A percentile compares a stretch with the other conserved stretches of the same genome.
phyloP scores from a whole-genome alignment of 2,888 invertebrate species.

The Bruchidius siliquastri region DNA sequence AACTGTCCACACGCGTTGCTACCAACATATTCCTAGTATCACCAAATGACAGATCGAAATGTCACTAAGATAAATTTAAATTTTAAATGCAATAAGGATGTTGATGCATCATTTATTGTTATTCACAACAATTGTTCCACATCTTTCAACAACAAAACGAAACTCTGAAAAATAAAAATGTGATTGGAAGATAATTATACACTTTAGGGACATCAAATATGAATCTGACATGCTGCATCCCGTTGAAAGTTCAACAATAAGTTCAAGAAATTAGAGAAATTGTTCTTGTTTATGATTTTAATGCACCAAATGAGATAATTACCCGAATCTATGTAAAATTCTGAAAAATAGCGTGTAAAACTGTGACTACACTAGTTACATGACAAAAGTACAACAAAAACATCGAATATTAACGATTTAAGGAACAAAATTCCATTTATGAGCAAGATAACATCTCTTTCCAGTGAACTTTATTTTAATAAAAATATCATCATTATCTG shows the following conservation, averaged over 20 bases:
- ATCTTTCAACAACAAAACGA: background rate
- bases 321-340: background rate
- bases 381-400: background rate
- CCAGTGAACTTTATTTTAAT: background rate
- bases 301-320: background rate
- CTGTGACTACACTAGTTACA: background rate
- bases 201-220: background rate
- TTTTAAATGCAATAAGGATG: slow-evolving; percentile 1
- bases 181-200: background rate
- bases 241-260: background rate
- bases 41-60: slow-evolving; percentile 29
- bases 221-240: background rate
- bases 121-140: background rate
- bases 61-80: slow-evolving; percentile 29
- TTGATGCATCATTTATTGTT: background rate
- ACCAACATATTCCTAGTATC: slow-evolving; percentile 37
- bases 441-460: background rate
- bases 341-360: background rate
- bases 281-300: background rate
- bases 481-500: background rate
- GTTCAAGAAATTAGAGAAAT: background rate
- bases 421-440: background rate
- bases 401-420: background rate
- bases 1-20: slow-evolving; percentile 50
- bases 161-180: background rate